These are phyloP conservation scores for Quadroppia sp. DNA, from an alignment of 2,888 invertebrate species.

Conservation along the genomic window DNA sequence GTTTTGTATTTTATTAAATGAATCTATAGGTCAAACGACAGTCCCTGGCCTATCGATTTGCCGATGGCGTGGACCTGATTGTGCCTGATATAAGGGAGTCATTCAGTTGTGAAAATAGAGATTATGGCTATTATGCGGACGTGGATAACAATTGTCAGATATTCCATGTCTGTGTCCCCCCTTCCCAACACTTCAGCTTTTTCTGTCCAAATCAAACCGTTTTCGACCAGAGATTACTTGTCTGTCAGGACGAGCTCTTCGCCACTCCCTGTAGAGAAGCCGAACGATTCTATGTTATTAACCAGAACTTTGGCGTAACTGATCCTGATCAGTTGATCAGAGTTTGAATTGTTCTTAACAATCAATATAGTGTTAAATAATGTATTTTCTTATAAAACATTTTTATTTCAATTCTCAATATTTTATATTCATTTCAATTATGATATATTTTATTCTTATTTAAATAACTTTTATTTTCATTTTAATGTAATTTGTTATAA, in stretches of 20 bases:
- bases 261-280: constrained; percentile 48
- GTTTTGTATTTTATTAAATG: background rate
- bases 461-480: too few species aligned
- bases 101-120: constrained; percentile 49
- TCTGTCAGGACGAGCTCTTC: constrained; percentile 47
- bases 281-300: constrained; percentile 48
- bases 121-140: constrained; percentile 48
- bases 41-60: constrained; percentile 39
- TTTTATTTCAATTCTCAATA: too few species aligned
- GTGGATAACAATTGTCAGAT: constrained; percentile 47
- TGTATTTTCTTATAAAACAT: too few species aligned
- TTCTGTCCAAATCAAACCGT: constrained; percentile 47
- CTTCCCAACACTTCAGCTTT: constrained; percentile 46
- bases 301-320: constrained; percentile 47
- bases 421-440: too few species aligned
- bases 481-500: too few species aligned
- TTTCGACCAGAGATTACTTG: constrained; percentile 49
- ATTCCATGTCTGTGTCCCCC: constrained; percentile 46
- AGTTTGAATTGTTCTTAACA: background rate
- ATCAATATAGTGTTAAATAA: too few species aligned
- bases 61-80: constrained; percentile 57
- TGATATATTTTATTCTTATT: too few species aligned
- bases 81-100: constrained; percentile 49
- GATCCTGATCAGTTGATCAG: constrained; percentile 42
- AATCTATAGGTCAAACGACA: constrained; percentile 30